Percentiles rank a stretch among this genome's conserved stretches.
phyloP scores from a whole-genome alignment of 2,113 vertebrate genomes.

The Rhea pennata region DNA sequence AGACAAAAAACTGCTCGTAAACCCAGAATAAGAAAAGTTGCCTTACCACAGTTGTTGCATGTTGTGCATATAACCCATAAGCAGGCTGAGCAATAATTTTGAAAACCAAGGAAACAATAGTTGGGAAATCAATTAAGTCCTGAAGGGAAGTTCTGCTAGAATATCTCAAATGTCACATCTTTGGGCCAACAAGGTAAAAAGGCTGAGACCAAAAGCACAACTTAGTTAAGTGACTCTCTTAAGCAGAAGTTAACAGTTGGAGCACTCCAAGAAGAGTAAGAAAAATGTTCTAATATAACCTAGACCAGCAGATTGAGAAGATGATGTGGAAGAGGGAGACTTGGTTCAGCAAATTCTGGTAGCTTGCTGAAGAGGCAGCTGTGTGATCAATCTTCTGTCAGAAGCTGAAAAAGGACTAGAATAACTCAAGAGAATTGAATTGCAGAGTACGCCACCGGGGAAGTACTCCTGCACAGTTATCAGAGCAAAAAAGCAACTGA shows the following conservation, averaged over 20 bases:
- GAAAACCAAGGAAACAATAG: not conserved
- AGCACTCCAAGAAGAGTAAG: not conserved
- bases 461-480: not conserved
- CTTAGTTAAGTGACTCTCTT: not conserved
- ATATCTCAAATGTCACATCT: not conserved
- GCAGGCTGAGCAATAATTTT: not conserved
- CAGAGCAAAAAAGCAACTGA: not conserved
- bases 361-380: not conserved
- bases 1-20: not conserved
- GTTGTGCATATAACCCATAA: not conserved
- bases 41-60: not conserved
- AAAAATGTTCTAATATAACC: not conserved
- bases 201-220: not conserved
- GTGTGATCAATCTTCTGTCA: not conserved
- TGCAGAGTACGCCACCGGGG: not conserved
- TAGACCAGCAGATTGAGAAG: not conserved
- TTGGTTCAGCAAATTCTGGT: not conserved
- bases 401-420: not conserved
- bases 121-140: not conserved
- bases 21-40: not conserved
- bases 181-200: not conserved
- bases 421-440: not conserved
- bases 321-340: not conserved
- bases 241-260: not conserved
- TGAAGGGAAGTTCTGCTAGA: not conserved